These are phyloP conservation scores for Oreochromis niloticus DNA, from an alignment of 2,113 vertebrate genomes.

Conservation along the genomic window DNA sequence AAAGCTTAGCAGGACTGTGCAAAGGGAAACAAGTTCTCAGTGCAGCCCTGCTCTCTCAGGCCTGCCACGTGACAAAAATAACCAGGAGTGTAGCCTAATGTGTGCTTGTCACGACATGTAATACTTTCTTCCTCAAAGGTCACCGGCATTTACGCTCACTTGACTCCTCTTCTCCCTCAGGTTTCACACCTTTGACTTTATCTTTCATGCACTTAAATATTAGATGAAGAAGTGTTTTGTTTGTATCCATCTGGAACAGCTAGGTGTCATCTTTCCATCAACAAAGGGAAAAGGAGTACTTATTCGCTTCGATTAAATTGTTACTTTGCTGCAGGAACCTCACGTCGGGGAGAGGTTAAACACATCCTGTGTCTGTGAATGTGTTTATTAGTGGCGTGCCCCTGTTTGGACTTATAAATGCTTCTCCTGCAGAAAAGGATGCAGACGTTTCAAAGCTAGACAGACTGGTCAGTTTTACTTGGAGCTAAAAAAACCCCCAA, in stretches of 20 bases:
- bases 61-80: background rate
- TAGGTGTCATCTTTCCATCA: background rate
- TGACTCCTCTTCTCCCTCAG: background rate
- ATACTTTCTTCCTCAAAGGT: background rate
- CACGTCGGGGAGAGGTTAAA: background rate
- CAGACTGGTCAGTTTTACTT: background rate
- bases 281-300: fast-evolving
- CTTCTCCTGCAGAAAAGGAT: background rate
- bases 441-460: background rate
- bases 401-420: background rate
- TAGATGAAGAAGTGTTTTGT: background rate
- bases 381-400: background rate
- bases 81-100: background rate
- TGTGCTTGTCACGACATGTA: constrained; percentile 18
- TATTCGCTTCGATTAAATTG: constrained; percentile 15
- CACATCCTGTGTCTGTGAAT: constrained; percentile 8
- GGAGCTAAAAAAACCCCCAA: background rate
- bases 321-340: constrained; percentile 18
- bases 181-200: background rate
- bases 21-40: background rate
- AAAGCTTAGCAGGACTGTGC: background rate
- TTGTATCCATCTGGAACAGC: background rate
- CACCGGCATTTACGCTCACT: constrained; percentile 1
- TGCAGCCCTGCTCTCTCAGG: background rate
- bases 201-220: background rate